Evolutionary conservation across 2,797 vertebrate species (phyloP), one percentile per base, ranked within the genome.

Genomic region (Decapterus maruadsi): DNA sequence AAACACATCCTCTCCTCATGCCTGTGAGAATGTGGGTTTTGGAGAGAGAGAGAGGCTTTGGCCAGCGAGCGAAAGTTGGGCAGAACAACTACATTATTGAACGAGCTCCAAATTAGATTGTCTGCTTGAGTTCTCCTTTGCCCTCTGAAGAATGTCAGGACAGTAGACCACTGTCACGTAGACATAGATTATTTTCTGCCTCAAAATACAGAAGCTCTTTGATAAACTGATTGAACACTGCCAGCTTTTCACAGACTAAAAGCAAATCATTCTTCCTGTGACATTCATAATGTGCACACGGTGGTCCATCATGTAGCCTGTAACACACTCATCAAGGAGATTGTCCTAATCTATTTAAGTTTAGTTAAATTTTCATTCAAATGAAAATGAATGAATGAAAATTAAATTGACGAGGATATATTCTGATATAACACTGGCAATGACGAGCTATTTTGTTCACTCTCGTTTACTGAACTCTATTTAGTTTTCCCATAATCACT

Each of bases 111-210:
- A 57, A 75, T 69, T n/a, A 68, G 53, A 53, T 67, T 63, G 76
- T 63, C 70, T 67, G 79, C 83, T 45, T 78, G 80, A 34, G 19
- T 67, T 72, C 83, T 68, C 38, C 55, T 59, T 74, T 85, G 79
- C 51, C 78, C 60, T 69, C 62, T 68, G 76, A 68, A 71, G 72
- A 82, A 72, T 76, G 67, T 67, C 26, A 48, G 69, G 59, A 84
- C 85, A 84, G 60, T 72, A 22, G 58, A 57, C 61, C n/a, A 43
- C 78, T 86, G 84, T 84, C 50, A 45, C 12, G 0, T 19, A 46
- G 16, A 17, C 1, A 0, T 19, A 14, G 48, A 16, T 63, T 56
- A 1, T 78, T 75, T 78, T 67, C 60, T 66, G 11, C 58, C 31
- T 60, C 17, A 58, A 70, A 79, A 72, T 56, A 46, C 65, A 75